phyloP scores from a whole-genome alignment of 2,797 vertebrate species.

The Darevskia nairensis region DNA sequence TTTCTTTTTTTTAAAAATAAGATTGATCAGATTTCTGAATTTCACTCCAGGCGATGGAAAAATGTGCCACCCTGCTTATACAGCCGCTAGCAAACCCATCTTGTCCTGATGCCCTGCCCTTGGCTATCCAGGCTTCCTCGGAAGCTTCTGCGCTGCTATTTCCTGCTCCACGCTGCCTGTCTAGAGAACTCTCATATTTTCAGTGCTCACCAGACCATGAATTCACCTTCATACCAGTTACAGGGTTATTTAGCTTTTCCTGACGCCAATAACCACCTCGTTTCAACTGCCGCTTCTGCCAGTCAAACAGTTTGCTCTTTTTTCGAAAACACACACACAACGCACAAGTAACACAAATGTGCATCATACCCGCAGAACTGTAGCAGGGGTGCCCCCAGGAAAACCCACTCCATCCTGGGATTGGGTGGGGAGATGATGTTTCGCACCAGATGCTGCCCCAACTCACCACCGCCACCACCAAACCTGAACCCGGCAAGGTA shows the following conservation, averaged over 20 bases:
- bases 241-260: slow-evolving; percentile 83
- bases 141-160: slow-evolving; percentile 54
- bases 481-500: not conserved
- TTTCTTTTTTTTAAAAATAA: too few relatives aligned
- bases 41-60: not conserved
- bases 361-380: not conserved
- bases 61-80: rapidly evolving
- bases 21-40: not conserved
- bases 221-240: slow-evolving; percentile 86
- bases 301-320: not conserved
- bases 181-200: slow-evolving; percentile 79
- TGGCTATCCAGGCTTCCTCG: slow-evolving; percentile 19
- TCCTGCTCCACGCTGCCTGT: slow-evolving; percentile 58
- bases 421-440: not conserved
- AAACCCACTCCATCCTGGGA: rapidly evolving
- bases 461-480: not conserved
- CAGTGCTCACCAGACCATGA: slow-evolving; percentile 82
- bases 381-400: too few relatives aligned
- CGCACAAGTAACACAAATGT: too few relatives aligned
- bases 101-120: slow-evolving; percentile 10
- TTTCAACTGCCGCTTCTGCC: slow-evolving; percentile 69
- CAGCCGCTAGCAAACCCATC: not conserved
- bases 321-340: not conserved
- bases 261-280: slow-evolving; percentile 78
- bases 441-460: not conserved